Evolutionary conservation across 1,140 invertebrate genomes (phyloP), one percentile per base, ranked within the genome.

Genomic region (Oryctes rhinoceros): DNA sequence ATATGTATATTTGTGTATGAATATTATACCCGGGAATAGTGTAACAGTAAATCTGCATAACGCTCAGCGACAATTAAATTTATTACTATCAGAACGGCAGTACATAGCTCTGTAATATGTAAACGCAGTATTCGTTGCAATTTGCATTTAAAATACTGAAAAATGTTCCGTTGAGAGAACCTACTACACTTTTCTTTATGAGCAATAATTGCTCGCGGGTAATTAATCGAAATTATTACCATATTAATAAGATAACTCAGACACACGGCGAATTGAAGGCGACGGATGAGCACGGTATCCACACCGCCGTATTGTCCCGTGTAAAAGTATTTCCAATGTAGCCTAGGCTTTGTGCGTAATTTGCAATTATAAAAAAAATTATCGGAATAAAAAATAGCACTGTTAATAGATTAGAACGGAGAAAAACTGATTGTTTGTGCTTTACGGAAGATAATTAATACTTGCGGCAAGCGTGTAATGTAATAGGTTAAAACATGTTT

Each of bases 61-160:
- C 18, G 53, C 53, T n/a, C 15, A n/a, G 5, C 53, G 1, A 13
- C 48, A 59, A 59, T 59, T 59, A 59, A 59, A 59, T 59, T 59
- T 59, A 59, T 59, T 59, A 59, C 15, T 59, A 59, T 59, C 53
- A 59, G 53, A 59, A 30, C 24, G 2, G 53, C 18, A 18, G 39
- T 59, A 59, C 53, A 59, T 15, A n/a, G 53, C 15, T 3, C 53
- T 59, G n/a, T 18, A 59, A 59, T 59, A 59, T 59, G 15, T 59
- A 59, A n/a, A 18, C 13, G 18, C 53, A 59, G 18, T 18, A n/a
- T 59, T 59, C 13, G 15, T 59, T 59, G 15, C 53, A 59, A 59
- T 59, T 59, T 59, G 53, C 53, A 59, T 59, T 59, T 59, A 59
- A 59, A 59, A 59, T 59, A 59, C 15, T n/a, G 53, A 59, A 59